Evolutionary conservation across 2,888 invertebrate genomes (phyloP).

Genomic region (Rutpela maculata): DNA sequence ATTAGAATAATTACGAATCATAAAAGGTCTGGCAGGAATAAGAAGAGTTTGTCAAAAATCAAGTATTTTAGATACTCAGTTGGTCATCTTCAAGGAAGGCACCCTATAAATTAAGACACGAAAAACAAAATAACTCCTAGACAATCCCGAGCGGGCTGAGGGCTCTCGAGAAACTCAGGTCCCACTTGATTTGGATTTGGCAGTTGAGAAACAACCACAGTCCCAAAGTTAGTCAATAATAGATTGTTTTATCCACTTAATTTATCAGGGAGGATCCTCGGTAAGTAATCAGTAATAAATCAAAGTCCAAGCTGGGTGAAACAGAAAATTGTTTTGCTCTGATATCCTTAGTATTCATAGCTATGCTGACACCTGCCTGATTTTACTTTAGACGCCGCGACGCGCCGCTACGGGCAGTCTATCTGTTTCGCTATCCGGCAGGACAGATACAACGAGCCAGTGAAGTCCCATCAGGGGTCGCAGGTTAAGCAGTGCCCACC

Average conservation of each 20-base stretch:
- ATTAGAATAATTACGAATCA: no score
- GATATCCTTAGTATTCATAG: background rate
- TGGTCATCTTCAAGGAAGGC: background rate
- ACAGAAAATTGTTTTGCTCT: conserved; percentile 19
- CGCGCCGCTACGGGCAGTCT: background rate
- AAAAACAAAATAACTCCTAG: background rate
- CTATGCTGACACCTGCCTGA: conserved; percentile 9
- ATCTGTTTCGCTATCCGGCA: background rate
- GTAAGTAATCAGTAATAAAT: conserved; percentile 23
- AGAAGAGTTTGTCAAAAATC: no score
- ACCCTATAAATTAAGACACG: background rate
- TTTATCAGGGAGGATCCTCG: conserved; percentile 13
- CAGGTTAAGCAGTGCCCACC: no score
- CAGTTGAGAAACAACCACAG: conserved; percentile 5
- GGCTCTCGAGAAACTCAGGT: background rate
- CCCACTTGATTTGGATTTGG: conserved; percentile 7
- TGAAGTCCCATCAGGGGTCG: background rate
- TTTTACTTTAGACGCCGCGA: background rate
- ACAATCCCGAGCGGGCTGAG: background rate
- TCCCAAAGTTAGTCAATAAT: conserved; percentile 1
- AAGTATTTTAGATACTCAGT: background rate
- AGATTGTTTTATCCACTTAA: conserved; percentile 13
- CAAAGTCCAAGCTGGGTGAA: background rate
- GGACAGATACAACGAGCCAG: background rate
- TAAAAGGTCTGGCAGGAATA: no score